Percentiles rank a stretch among this genome's conserved stretches.
phyloP scores from a whole-genome alignment of 2,797 vertebrate species.

The Spondyliosoma cantharus region DNA sequence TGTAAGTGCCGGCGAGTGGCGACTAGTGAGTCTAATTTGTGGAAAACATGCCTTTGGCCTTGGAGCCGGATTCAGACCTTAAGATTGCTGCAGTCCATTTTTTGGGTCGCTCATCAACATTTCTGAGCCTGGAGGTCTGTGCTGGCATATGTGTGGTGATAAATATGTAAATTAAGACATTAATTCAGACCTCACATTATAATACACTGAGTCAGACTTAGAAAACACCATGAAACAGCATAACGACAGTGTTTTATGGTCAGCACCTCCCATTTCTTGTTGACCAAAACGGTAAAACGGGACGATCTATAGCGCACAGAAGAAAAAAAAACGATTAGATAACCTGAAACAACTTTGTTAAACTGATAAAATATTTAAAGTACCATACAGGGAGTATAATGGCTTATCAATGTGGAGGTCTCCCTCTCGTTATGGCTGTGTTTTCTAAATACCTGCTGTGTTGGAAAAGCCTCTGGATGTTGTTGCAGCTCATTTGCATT shows the following conservation, averaged over 20 bases:
- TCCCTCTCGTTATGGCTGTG: conserved; percentile 19
- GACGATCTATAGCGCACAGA: background rate
- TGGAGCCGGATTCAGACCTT: conserved; percentile 65
- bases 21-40: conserved; percentile 66
- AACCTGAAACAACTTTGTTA: background rate
- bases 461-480: conserved; percentile 65
- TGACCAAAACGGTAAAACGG: background rate
- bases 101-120: conserved; percentile 68
- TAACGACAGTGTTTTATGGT: conserved; percentile 6
- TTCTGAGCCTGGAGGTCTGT: conserved; percentile 53
- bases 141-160: conserved; percentile 61
- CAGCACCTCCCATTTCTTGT: background rate
- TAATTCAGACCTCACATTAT: conserved; percentile 35
- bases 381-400: background rate
- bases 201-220: conserved; percentile 24
- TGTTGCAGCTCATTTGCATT: conserved; percentile 70
- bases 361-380: background rate
- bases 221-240: conserved; percentile 40
- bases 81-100: conserved; percentile 57
- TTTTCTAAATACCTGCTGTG: conserved; percentile 55
- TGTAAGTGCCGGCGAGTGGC: conserved; percentile 36
- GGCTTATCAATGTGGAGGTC: conserved; percentile 45
- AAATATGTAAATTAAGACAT: conserved; percentile 70
- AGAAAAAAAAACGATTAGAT: conserved; percentile 5
- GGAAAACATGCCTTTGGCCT: conserved; percentile 61